Percentiles rank a stretch among this genome's conserved stretches.
phyloP scores from a whole-genome alignment of 37 sponge, comb jelly and placozoan genomes.

The Amphimedon queenslandica region DNA sequence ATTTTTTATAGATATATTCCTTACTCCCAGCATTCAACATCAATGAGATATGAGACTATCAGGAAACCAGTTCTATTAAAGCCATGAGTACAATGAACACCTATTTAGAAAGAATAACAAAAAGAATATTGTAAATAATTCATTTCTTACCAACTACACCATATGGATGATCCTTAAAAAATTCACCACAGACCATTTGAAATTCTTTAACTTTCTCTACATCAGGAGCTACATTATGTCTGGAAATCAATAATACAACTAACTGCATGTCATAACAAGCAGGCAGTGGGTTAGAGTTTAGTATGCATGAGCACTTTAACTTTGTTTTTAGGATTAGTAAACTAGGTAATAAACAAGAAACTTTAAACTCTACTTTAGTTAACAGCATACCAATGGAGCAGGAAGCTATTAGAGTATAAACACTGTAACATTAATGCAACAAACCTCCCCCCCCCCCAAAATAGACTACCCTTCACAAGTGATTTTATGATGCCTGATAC shows the following conservation, averaged over 20 bases:
- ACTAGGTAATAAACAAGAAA: too few species aligned
- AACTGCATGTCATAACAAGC: too few species aligned
- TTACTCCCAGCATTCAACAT: slow-evolving; percentile 81
- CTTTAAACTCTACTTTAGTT: too few species aligned
- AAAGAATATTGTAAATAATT: too few species aligned
- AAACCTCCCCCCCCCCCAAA: too few species aligned
- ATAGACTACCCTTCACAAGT: slow-evolving; percentile 96
- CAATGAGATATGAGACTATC: slow-evolving; percentile 75
- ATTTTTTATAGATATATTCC: background rate
- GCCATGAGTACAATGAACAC: slow-evolving; percentile 98
- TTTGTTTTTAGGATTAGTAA: too few species aligned
- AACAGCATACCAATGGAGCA: too few species aligned
- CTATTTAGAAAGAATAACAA: too few species aligned
- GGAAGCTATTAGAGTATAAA: too few species aligned
- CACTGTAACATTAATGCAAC: too few species aligned
- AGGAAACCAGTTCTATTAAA: slow-evolving; percentile 98
- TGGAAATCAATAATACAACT: slow-evolving; percentile 7
- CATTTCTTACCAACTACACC: slow-evolving; percentile 81
- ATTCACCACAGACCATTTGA: slow-evolving; percentile 25
- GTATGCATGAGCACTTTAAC: too few species aligned
- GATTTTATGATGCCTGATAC: slow-evolving; percentile 80
- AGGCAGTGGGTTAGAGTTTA: too few species aligned
- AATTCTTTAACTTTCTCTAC: slow-evolving; percentile 59
- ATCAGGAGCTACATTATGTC: slow-evolving; percentile 72
- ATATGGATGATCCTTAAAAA: slow-evolving; percentile 49